Percentiles rank a stretch among this genome's conserved stretches.
Conservation (phyloP, 2,113 vertebrate species). For the Coracopsis vasa region DNA sequence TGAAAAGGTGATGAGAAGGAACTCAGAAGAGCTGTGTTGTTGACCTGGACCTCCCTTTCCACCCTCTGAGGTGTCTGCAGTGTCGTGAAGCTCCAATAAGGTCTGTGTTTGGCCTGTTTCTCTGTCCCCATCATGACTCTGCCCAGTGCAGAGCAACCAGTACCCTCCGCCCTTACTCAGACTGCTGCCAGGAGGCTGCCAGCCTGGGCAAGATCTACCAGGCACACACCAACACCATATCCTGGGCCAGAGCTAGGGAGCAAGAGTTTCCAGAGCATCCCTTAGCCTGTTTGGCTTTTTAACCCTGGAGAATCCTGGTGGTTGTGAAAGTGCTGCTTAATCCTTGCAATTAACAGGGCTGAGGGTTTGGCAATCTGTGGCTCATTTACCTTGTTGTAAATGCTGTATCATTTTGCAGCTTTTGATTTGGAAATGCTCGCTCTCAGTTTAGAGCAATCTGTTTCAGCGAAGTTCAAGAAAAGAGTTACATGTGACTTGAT, state of each 20-base stretch:
- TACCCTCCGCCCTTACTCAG: fast-evolving
- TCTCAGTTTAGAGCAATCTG: background rate
- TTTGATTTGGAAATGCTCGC: background rate
- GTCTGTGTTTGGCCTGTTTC: background rate
- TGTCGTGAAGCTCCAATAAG: background rate
- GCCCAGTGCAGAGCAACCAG: background rate
- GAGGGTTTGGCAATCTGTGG: background rate
- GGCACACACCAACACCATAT: fast-evolving
- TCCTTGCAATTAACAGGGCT: background rate
- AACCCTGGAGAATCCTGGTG: background rate
- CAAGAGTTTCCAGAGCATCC: background rate
- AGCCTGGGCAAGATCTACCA: background rate
- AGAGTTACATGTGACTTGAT: background rate
- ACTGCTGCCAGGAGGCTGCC: background rate
- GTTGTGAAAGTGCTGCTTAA: background rate
- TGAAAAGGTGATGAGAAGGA: background rate
- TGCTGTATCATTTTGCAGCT: background rate
- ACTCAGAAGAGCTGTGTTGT: background rate
- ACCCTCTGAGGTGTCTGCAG: background rate
- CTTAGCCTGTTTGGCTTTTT: background rate
- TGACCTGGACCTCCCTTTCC: background rate
- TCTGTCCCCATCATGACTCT: background rate
- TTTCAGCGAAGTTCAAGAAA: background rate
- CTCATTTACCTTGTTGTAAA: background rate
- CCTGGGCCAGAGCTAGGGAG: background rate